These are phyloP conservation scores for Protaetia brevitarsis DNA, from an alignment of 1,140 invertebrate species.

Conservation along the genomic window DNA sequence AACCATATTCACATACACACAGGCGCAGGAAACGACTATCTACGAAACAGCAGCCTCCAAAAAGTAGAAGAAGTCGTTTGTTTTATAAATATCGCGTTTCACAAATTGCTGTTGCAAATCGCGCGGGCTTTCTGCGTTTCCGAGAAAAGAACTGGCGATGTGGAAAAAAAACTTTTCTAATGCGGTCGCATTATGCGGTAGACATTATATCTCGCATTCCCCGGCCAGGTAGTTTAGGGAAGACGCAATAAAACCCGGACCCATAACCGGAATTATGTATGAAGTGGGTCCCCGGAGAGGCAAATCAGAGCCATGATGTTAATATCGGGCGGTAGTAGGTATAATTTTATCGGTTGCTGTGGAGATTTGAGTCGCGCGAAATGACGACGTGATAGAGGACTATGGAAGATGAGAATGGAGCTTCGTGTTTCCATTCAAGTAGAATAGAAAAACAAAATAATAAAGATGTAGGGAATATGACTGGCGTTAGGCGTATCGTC, in stretches of 20 bases:
- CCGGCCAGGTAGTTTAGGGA: neutral
- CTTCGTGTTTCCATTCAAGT: no score
- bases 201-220: neutral
- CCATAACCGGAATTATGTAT: constrained; percentile 11
- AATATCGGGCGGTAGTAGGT: neutral
- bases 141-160: neutral
- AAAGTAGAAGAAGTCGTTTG: constrained; percentile 15
- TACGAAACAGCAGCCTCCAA: no score
- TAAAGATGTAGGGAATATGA: no score
- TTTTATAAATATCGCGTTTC: constrained; percentile 18
- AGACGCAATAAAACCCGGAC: neutral
- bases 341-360: no score
- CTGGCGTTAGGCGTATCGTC: no score
- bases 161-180: neutral
- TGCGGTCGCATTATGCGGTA: constrained; percentile 2
- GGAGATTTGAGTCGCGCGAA: no score
- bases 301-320: neutral
- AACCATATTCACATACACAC: no score
- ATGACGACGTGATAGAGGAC: no score
- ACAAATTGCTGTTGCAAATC: neutral
- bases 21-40: no score
- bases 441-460: no score
- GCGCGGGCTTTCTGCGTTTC: neutral
- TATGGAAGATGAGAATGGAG: no score
- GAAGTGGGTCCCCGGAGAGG: neutral